phyloP scores from a whole-genome alignment of 2,888 invertebrate genomes.

The Sicus ferrugineus region DNA sequence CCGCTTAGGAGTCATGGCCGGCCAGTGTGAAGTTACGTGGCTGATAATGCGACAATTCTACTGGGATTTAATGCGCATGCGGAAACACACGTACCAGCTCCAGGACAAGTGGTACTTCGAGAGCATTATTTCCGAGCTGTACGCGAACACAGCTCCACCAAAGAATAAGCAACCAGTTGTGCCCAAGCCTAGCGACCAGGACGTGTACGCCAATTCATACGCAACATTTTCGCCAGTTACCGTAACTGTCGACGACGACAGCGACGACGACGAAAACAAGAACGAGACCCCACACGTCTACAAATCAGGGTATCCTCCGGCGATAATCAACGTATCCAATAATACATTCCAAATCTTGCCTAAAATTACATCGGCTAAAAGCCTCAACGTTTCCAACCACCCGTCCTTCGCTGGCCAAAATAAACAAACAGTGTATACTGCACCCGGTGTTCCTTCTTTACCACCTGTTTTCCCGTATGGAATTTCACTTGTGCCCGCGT shows the following conservation, averaged over 20 bases:
- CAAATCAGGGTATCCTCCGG: too few species aligned
- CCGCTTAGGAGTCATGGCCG: slow-evolving; percentile 37
- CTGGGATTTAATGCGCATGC: slow-evolving; percentile 51
- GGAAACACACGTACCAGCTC: slow-evolving; percentile 50
- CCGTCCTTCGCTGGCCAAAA: neutral
- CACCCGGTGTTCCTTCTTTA: slow-evolving; percentile 22
- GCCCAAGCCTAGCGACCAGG: neutral
- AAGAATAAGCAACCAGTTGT: neutral
- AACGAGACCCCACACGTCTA: too few species aligned
- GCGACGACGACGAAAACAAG: neutral
- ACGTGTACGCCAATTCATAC: slow-evolving; percentile 6
- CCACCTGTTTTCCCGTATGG: slow-evolving; percentile 25
- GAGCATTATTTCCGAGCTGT: slow-evolving; percentile 47
- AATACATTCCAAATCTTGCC: slow-evolving; percentile 29
- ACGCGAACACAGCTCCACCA: slow-evolving; percentile 34
- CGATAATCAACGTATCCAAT: too few species aligned
- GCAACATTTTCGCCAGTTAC: slow-evolving; percentile 1
- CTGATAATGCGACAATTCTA: slow-evolving; percentile 53
- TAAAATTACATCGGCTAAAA: slow-evolving; percentile 42
- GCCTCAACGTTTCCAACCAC: slow-evolving; percentile 29
- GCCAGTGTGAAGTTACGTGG: slow-evolving; percentile 58
- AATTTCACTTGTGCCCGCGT: neutral
- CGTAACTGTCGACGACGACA: neutral
- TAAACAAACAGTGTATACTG: neutral
- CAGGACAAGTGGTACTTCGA: slow-evolving; percentile 60